Conservation (phyloP, 2,113 vertebrate genomes). For the Prunella fulvescens region DNA sequence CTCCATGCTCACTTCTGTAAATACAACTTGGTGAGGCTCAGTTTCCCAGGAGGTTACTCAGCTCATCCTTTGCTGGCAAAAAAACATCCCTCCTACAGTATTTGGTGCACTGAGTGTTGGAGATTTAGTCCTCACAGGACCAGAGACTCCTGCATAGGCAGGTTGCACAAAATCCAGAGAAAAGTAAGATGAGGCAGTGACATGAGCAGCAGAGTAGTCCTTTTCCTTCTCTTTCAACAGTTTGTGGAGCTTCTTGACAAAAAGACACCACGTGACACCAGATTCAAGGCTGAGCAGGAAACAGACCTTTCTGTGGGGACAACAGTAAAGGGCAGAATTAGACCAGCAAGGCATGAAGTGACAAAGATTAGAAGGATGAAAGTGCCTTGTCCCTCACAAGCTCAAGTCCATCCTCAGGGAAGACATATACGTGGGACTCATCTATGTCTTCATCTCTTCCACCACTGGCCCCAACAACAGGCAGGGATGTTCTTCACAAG, state of each 20-base stretch:
- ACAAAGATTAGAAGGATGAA: neutral
- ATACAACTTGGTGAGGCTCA: neutral
- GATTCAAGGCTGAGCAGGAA: neutral
- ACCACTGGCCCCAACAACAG: rapidly evolving
- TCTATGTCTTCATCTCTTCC: neutral
- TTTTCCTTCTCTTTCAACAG: neutral
- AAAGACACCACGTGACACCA: neutral
- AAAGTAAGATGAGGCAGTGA: neutral
- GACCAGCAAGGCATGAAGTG: neutral
- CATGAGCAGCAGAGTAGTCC: neutral
- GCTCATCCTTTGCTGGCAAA: neutral
- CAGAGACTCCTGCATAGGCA: neutral
- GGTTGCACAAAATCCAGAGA: neutral
- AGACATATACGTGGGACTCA: neutral
- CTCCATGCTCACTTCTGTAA: neutral
- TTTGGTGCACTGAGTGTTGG: neutral
- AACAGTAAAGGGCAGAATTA: neutral
- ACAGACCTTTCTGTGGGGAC: neutral
- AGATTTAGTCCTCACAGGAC: neutral
- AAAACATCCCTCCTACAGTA: neutral
- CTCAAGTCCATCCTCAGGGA: neutral
- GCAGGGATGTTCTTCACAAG: neutral
- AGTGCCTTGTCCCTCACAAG: neutral
- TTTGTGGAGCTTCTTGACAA: neutral
- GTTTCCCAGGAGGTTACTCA: neutral